Conservation (phyloP, 2,113 vertebrate species). For the Hippoglossus stenolepis region DNA sequence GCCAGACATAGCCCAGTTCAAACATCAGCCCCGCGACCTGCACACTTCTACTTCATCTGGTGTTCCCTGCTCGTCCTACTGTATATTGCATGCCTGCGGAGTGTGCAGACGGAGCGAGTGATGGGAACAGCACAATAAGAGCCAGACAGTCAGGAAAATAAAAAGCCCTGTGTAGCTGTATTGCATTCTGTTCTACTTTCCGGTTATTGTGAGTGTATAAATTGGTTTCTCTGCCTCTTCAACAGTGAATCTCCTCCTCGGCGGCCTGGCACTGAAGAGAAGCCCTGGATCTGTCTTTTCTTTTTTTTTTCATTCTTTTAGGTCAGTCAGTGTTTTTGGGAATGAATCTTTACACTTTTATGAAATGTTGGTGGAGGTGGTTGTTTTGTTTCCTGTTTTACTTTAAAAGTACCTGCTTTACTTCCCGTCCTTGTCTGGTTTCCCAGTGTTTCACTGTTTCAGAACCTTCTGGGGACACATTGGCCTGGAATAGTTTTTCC, state of each 20-base stretch:
- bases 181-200: constrained; percentile 17
- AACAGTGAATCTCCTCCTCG: background rate
- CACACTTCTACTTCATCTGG: background rate
- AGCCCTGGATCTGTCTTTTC: background rate
- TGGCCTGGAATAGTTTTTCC: constrained; percentile 16
- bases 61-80: background rate
- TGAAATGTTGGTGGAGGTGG: background rate
- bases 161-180: background rate
- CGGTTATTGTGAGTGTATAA: background rate
- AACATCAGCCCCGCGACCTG: background rate
- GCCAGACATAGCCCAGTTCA: background rate
- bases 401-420: too few relatives aligned
- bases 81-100: background rate
- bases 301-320: background rate
- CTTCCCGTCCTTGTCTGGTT: too few relatives aligned
- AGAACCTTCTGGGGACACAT: background rate
- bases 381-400: background rate
- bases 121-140: background rate
- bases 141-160: background rate
- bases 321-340: background rate
- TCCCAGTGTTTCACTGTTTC: too few relatives aligned
- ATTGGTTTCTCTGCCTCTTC: constrained; percentile 2
- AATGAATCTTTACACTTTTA: constrained; percentile 8
- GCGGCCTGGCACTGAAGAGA: background rate
- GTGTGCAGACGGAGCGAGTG: background rate